Percentiles rank a stretch among this genome's conserved stretches.
Evolutionary conservation across 2,113 vertebrate species (phyloP).

Genomic region (Cavia porcellus): DNA sequence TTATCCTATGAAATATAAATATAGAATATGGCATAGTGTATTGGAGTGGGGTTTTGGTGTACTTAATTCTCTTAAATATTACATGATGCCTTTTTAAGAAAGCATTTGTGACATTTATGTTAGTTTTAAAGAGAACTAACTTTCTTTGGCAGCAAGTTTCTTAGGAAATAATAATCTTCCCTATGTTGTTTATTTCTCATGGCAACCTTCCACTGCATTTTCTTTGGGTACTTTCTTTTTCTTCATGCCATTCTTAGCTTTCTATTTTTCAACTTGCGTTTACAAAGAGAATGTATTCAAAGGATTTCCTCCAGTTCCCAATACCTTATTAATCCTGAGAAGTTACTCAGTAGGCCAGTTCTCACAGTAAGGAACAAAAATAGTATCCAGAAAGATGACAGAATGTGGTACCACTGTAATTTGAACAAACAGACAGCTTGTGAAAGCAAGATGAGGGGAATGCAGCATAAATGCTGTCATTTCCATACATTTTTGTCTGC

Average conservation of each 20-base stretch:
- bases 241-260: constrained; percentile 93
- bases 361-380: constrained; percentile 92
- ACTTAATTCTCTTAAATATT: constrained; percentile 56
- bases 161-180: constrained; percentile 82
- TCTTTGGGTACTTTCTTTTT: constrained; percentile 90
- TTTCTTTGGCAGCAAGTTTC: constrained; percentile 67
- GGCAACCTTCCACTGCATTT: constrained; percentile 86
- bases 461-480: constrained; percentile 81
- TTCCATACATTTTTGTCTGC: constrained; percentile 85
- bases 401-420: constrained; percentile 82
- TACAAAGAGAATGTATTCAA: constrained; percentile 88
- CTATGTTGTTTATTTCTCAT: constrained; percentile 86
- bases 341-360: constrained; percentile 88
- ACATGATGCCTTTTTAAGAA: constrained; percentile 54
- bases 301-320: constrained; percentile 89
- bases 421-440: constrained; percentile 83
- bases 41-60: background rate
- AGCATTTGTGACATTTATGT: constrained; percentile 22
- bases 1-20: constrained; percentile 44
- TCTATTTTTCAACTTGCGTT: constrained; percentile 89
- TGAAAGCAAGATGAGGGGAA: constrained; percentile 34
- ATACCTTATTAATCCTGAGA: constrained; percentile 90
- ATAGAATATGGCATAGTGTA: background rate
- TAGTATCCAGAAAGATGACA: constrained; percentile 87
- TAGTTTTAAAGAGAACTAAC: constrained; percentile 55